A percentile compares a stretch with the other conserved stretches of the same genome.
phyloP scores from a whole-genome alignment of 2,797 vertebrate genomes.

The Psittacula echo region DNA sequence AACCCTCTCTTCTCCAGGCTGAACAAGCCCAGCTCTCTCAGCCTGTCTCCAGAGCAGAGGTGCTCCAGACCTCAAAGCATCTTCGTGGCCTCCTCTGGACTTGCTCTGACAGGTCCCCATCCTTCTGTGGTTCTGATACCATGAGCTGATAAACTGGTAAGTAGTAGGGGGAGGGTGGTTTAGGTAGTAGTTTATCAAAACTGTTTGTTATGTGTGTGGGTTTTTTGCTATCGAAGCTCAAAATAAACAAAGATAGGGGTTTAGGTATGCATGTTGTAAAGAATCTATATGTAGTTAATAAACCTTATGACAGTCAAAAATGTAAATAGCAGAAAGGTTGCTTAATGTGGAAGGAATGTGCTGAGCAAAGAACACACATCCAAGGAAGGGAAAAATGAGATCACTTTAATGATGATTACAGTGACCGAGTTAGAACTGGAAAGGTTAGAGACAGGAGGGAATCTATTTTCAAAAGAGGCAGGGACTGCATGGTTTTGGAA shows the following conservation, averaged over 20 bases:
- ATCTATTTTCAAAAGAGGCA: neutral
- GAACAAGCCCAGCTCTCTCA: neutral
- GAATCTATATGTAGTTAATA: neutral
- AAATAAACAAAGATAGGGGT: neutral
- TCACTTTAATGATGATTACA: neutral
- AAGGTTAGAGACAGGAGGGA: neutral
- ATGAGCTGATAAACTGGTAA: neutral
- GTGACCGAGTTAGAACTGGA: neutral
- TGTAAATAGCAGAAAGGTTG: neutral
- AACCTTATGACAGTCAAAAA: neutral
- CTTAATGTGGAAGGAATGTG: slow-evolving; percentile 38
- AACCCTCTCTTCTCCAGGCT: neutral
- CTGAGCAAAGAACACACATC: neutral
- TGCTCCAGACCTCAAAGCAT: neutral
- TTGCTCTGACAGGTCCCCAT: neutral
- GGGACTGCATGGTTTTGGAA: neutral
- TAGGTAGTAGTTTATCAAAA: neutral
- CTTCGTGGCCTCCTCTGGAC: neutral
- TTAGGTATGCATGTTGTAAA: neutral
- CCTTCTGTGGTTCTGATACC: neutral
- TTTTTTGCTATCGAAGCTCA: neutral
- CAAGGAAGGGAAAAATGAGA: neutral
- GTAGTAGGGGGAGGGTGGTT: neutral
- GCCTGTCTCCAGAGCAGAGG: neutral
- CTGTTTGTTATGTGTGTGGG: neutral